phyloP scores from a whole-genome alignment of 2,888 invertebrate genomes.

The Coleophora deauratella region DNA sequence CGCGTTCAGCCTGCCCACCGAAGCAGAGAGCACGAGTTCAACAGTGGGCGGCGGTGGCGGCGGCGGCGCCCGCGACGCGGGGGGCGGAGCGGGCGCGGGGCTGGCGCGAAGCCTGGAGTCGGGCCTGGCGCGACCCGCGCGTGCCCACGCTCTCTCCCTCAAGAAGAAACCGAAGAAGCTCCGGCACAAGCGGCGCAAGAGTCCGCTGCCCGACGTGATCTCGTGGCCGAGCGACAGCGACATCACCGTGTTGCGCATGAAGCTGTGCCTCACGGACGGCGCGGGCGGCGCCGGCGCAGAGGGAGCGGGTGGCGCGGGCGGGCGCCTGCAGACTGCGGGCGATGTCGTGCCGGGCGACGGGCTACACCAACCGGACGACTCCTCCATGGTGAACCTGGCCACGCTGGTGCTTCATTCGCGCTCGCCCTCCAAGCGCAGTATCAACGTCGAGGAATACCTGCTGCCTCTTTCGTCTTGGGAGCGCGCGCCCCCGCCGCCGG shows the following conservation, averaged over 20 bases:
- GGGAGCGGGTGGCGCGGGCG: conserved; percentile 11
- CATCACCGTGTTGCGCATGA: conserved; percentile 72
- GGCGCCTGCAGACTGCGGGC: conserved; percentile 38
- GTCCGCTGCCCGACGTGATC: conserved; percentile 39
- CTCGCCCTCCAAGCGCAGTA: conserved; percentile 44
- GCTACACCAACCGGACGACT: conserved; percentile 70
- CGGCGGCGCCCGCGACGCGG: conserved; percentile 17
- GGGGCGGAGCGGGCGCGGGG: neutral
- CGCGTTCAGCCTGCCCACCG: conserved; percentile 43
- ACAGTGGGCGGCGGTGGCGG: neutral
- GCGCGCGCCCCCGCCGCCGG: conserved; percentile 18
- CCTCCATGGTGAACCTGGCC: conserved; percentile 74
- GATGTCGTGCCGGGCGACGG: conserved; percentile 70
- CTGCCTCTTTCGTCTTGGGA: conserved; percentile 76
- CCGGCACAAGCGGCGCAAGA: conserved; percentile 32
- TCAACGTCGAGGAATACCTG: conserved; percentile 61
- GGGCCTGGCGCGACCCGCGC: conserved; percentile 17
- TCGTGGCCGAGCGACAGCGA: conserved; percentile 76
- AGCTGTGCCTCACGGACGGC: conserved; percentile 19
- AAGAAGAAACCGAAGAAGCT: conserved; percentile 40
- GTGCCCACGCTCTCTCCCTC: conserved; percentile 23
- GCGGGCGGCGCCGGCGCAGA: conserved; percentile 43
- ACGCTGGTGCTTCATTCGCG: conserved; percentile 63
- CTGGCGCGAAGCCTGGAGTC: conserved; percentile 5
- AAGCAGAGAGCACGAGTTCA: conserved; percentile 22